Base-by-base conservation (phyloP, 53 echinoderm and acorn worm species). In the Stichopus horrens region DNA sequence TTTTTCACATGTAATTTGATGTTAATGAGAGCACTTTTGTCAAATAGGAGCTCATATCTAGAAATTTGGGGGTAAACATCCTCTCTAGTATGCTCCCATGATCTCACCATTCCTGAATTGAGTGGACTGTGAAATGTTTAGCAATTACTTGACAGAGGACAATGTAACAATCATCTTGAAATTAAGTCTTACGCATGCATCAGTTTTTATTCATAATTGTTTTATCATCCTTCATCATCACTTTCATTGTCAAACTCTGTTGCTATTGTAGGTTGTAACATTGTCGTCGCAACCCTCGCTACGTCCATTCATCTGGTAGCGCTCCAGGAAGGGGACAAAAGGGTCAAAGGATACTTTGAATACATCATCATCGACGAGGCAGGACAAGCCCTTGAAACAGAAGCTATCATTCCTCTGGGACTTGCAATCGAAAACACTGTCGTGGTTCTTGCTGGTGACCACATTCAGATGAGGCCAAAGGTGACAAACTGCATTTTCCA, bases 401-500 rank as follows among this genome's bases (percentile, higher is more conserved):
- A 94, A 81, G 91, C 90, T 5, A 90, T 96, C 21, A 93, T 92
- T 52, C 94, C 98, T 4, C 77, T 97, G 51, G 86, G 94, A 57
- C 81, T 97, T 71, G 95, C 98, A 21, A 88, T 92, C 2, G 86
- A 75, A 23, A 90, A 94, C 54, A 96, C 95, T 4, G 91, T 96
- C 23, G 89, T 97, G 8, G 93, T 93, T 11, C 86, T 96, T 8
- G 98, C 98, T 23, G 98, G 98, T 8, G 98, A 96, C 54, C 95
- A 96, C 90, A 93, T 92, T n/a, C 96, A 96, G 91, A 96, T 96
- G 90, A 93, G 95, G 66, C 96, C 96, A 22, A 96, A 93, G 95
- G 96, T 96, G 76, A 77, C 91, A 37, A 37, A 1, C 37, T 37
- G 37, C 37, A 37, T 37, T 1, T 37, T 37, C 37, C 37, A 37